Base-by-base conservation (phyloP, 2,113 vertebrate genomes). In the Syngnathus scovelli region DNA sequence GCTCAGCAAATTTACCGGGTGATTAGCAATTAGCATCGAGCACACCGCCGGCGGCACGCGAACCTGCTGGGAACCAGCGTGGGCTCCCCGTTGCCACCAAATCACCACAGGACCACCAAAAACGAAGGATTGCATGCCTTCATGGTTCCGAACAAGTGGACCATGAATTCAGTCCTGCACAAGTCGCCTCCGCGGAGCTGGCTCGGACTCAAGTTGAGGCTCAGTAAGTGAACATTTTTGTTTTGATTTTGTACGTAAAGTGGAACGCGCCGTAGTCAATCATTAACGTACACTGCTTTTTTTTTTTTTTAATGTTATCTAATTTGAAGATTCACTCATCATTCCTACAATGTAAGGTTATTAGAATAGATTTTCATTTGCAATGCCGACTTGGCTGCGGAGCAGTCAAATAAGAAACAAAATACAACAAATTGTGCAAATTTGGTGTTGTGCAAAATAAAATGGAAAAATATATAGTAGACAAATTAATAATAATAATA, bases 61-160 rank as follows among this genome's bases (percentile, higher is more conserved):
- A 66, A 44, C 61, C 41, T 62, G 39, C 36, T 13, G 18, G 46
- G 16, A 54, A 51, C 36, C 64, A 10, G 64, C 19, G 38, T 52
- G 9, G 23, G 43, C 8, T 37, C 9, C 43, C 43, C 15, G 1
- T 23, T 44, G 19, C 5, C 3, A 11, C 23, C 15, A 51, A 2
- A 23, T 8, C 11, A 41, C 19, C 69, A 55, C 23, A 8, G 36
- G 39, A 27, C 61, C n/a, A 15, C 39, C 12, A 15, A 23, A 27
- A 44, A 44, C 6, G 21, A 38, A 68, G 73, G 63, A 75, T 23
- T 55, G 67, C 63, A 43, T 54, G 76, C 64, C 16, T 71, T 59
- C 74, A 92, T 90, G 89, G 91, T 91, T 67, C 90, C 90, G 38
- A 90, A 85, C 87, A 92, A 91, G 89, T 91, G 91, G 84, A 90